Conservation (phyloP, 1,140 invertebrate species). For the Drosophila repleta region DNA sequence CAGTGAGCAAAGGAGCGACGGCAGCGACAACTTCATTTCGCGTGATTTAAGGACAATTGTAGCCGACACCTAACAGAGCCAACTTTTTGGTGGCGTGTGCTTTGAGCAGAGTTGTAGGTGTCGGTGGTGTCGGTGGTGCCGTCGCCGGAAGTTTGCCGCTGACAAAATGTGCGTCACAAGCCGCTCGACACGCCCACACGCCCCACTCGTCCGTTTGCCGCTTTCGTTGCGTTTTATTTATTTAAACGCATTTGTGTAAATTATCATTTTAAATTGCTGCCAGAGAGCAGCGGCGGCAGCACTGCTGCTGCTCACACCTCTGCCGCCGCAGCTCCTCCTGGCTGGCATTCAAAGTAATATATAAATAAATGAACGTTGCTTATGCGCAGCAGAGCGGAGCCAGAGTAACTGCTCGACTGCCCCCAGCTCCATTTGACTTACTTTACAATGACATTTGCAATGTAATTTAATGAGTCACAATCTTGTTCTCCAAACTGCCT, state of each 20-base stretch:
- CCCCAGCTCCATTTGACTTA: conserved; percentile 63
- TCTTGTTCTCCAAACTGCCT: conserved; percentile 78
- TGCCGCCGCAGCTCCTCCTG: not conserved
- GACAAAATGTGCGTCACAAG: conserved; percentile 41
- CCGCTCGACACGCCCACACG: conserved; percentile 18
- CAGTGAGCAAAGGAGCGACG: conserved; percentile 16
- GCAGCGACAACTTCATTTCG: conserved; percentile 82
- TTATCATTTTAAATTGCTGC: conserved; percentile 81
- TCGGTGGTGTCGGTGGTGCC: no score
- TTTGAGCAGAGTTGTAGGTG: not conserved
- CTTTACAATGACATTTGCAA: conserved; percentile 82
- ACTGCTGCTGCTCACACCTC: no score
- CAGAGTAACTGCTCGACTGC: no score
- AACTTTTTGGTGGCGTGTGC: conserved; percentile 14
- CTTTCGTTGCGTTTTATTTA: conserved; percentile 69
- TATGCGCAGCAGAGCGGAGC: conserved; percentile 51
- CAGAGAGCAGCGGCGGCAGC: conserved; percentile 26
- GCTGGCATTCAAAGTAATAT: conserved; percentile 63
- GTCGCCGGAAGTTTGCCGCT: conserved; percentile 27
- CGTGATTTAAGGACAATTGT: conserved; percentile 83
- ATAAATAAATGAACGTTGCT: conserved; percentile 80
- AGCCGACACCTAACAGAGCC: conserved; percentile 63
- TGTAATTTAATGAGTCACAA: conserved; percentile 83
- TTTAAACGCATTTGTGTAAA: conserved; percentile 83
- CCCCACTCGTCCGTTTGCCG: conserved; percentile 10